These are phyloP conservation scores for Mallotus villosus DNA, from an alignment of 2,797 vertebrate genomes.

Conservation along the genomic window DNA sequence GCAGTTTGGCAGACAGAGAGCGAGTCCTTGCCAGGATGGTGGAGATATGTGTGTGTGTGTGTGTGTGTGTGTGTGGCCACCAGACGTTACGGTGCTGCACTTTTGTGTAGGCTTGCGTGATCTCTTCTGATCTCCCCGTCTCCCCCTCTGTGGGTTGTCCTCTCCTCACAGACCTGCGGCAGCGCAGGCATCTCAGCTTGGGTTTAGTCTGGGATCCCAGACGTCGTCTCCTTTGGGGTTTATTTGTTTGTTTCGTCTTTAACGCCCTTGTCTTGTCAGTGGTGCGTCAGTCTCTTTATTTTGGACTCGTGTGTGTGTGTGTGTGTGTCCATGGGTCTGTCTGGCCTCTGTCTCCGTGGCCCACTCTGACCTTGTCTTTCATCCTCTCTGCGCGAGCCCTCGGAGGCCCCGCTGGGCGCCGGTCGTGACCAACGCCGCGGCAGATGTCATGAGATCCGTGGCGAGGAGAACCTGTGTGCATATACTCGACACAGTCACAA, in stretches of 20 bases:
- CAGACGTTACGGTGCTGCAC: neutral
- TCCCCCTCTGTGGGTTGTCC: neutral
- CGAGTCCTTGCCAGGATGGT: slow-evolving; percentile 2
- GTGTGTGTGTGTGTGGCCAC: neutral
- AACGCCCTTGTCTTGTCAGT: slow-evolving; percentile 20
- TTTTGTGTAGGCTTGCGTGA: neutral
- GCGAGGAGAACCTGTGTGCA: slow-evolving; percentile 15
- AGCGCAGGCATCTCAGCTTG: neutral
- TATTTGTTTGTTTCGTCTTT: slow-evolving; percentile 34
- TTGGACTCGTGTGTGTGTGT: neutral
- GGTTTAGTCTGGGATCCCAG: neutral
- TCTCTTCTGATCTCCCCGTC: neutral
- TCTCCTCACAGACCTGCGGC: no score
- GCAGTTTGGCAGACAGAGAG: neutral
- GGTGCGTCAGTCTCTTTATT: neutral
- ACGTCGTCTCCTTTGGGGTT: slow-evolving; percentile 34
- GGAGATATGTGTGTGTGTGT: slow-evolving; percentile 4
- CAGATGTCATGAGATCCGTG: slow-evolving; percentile 68
- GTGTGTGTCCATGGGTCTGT: slow-evolving; percentile 30
- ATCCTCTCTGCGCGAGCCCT: slow-evolving; percentile 66
- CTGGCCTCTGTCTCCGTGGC: slow-evolving; percentile 58
- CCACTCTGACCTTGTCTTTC: slow-evolving; percentile 72
- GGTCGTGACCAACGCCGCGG: slow-evolving; percentile 60
- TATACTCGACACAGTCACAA: slow-evolving; percentile 20
- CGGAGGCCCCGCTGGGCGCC: slow-evolving; percentile 52